Percentiles rank a stretch among this genome's conserved stretches.
Conservation (phyloP, 2,797 vertebrate species). For the Smutsia temminckii region DNA sequence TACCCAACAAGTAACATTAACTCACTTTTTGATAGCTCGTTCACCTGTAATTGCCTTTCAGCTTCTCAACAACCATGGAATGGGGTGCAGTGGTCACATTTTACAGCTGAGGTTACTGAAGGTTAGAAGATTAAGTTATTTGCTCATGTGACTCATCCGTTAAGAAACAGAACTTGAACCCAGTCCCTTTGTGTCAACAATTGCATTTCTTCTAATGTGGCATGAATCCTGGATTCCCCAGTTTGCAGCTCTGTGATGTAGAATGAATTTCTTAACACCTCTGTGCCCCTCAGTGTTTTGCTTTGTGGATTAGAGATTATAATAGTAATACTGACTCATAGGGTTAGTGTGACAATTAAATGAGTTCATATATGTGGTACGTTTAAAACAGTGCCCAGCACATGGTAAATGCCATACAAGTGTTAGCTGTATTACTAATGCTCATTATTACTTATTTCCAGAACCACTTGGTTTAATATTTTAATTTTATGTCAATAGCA, state of each 20-base stretch:
- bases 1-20: fast-evolving
- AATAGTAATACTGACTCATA: background rate
- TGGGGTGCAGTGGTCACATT: fast-evolving
- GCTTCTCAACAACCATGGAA: background rate
- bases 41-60: fast-evolving
- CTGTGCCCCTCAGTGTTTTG: background rate
- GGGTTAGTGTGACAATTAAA: background rate
- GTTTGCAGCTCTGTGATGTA: background rate
- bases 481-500: background rate
- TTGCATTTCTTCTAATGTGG: background rate
- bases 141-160: background rate
- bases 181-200: background rate
- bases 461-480: background rate
- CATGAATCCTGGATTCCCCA: background rate
- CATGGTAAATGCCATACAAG: background rate
- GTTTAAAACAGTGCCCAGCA: background rate
- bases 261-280: background rate
- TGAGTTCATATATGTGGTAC: fast-evolving
- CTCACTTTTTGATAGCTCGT: background rate
- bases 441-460: background rate
- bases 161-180: background rate
- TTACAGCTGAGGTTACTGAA: background rate
- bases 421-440: too few species aligned
- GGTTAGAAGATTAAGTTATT: background rate
- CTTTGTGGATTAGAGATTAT: too few species aligned